A percentile compares a stretch with the other conserved stretches of the same genome.
Conservation (phyloP, 2,797 vertebrate genomes). For the Danio albolineatus region DNA sequence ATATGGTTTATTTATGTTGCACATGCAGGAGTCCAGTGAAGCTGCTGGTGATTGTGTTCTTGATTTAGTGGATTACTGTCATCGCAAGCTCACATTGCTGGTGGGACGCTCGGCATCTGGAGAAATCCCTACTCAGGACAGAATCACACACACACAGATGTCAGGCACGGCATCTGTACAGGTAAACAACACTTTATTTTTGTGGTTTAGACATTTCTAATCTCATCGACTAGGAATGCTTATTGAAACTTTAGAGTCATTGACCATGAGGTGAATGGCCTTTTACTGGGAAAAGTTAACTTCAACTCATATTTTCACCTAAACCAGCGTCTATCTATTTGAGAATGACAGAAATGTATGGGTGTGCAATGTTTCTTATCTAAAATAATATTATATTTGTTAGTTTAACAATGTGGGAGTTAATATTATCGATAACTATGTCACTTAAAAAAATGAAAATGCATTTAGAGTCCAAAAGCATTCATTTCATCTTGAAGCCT, state of each 20-base stretch:
- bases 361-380: too few species aligned
- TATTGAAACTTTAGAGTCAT: background rate
- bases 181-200: conserved; percentile 70
- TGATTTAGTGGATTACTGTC: conserved; percentile 95
- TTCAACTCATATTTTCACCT: background rate
- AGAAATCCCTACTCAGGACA: conserved; percentile 18
- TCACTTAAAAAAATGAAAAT: too few species aligned
- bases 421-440: too few species aligned
- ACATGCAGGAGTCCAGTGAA: conserved; percentile 88
- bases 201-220: too few species aligned
- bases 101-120: conserved; percentile 69
- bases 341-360: background rate
- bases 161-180: conserved; percentile 74
- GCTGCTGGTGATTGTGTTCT: conserved; percentile 87
- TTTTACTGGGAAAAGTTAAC: background rate
- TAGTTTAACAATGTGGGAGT: too few species aligned
- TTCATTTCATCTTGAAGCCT: too few species aligned
- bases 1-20: background rate
- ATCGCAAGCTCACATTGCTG: conserved; percentile 90
- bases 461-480: too few species aligned
- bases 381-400: too few species aligned
- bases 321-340: background rate
- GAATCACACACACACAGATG: conserved; percentile 43
- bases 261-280: background rate
- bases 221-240: too few species aligned